Conservation (phyloP, 2,113 vertebrate genomes). For the Phodopus roborovskii region DNA sequence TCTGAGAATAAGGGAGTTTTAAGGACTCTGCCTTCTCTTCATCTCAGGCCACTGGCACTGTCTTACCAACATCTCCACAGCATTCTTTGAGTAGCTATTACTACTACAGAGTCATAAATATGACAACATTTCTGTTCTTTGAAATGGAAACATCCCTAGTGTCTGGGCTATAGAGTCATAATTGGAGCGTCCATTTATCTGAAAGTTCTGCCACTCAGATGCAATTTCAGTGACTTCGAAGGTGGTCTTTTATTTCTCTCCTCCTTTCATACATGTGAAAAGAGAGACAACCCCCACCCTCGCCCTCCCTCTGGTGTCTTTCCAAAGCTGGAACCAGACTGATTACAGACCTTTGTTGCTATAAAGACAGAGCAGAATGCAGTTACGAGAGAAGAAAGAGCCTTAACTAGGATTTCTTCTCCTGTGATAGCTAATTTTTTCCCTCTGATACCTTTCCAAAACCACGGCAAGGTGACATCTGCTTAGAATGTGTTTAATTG, state of each 20-base stretch:
- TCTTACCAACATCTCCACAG: neutral
- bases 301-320: constrained; percentile 40
- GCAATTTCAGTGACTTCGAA: constrained; percentile 43
- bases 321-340: constrained; percentile 66
- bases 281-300: neutral
- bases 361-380: constrained; percentile 62
- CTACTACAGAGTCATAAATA: constrained; percentile 23
- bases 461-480: constrained; percentile 71
- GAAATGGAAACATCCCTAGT: constrained; percentile 44
- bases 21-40: neutral
- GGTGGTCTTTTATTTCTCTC: constrained; percentile 54
- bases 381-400: constrained; percentile 59
- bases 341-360: constrained; percentile 68
- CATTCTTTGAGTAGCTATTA: neutral
- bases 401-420: constrained; percentile 73
- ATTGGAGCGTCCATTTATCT: constrained; percentile 46
- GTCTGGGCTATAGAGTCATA: neutral
- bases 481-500: constrained; percentile 72
- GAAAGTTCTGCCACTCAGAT: constrained; percentile 51
- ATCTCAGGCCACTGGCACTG: neutral
- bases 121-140: neutral
- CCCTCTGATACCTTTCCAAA: constrained; percentile 67
- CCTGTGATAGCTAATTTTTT: constrained; percentile 53
- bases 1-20: neutral
- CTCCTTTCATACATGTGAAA: constrained; percentile 17